Conservation (phyloP, 2,113 vertebrate species). For the Chitala chitala region DNA sequence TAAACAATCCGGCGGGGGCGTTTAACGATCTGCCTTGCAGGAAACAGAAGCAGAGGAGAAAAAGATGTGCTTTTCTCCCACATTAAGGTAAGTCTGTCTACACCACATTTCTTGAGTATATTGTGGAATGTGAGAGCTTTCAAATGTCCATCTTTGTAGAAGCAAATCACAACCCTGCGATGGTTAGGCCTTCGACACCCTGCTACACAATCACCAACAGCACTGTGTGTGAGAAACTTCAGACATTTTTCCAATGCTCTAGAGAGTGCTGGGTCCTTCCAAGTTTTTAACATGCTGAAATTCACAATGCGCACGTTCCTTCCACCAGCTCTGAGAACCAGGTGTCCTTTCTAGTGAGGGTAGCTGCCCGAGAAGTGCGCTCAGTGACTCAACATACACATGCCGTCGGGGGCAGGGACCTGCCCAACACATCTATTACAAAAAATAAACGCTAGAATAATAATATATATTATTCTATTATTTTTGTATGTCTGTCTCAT, state of each 20-base stretch:
- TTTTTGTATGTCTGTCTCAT: too few species aligned
- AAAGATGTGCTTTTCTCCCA: not conserved
- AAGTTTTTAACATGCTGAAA: not conserved
- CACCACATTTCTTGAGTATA: not conserved
- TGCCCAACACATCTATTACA: conserved; percentile 10
- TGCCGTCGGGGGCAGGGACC: not conserved
- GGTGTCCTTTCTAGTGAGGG: not conserved
- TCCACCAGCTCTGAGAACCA: not conserved
- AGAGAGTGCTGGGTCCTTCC: not conserved
- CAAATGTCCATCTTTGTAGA: too few species aligned
- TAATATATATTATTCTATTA: too few species aligned
- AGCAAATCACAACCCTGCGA: too few species aligned
- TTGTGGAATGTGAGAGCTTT: too few species aligned
- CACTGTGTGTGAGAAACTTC: too few species aligned
- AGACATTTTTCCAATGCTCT: not conserved
- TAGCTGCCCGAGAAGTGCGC: not conserved
- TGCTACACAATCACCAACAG: not conserved
- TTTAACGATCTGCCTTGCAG: not conserved
- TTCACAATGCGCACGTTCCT: not conserved
- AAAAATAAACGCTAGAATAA: too few species aligned
- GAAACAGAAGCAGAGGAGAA: not conserved
- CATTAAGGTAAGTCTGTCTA: not conserved
- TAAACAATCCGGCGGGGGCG: not conserved
- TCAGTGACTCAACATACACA: not conserved
- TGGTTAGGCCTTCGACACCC: too few species aligned